Conservation (phyloP, 2,113 vertebrate genomes). For the Setophaga coronata region DNA sequence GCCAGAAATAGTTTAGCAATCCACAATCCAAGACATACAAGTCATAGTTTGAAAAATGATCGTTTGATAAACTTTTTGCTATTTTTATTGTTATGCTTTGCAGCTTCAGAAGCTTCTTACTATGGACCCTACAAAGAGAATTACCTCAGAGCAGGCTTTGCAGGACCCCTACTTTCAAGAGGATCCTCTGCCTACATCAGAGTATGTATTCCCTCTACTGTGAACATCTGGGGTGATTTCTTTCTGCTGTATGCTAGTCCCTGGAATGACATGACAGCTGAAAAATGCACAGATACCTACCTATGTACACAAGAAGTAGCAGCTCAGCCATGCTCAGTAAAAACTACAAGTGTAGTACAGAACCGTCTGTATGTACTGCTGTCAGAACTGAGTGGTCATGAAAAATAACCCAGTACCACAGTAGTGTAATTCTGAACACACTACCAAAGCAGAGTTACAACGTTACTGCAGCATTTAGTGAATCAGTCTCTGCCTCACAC, state of each 20-base stretch:
- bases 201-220: slow-evolving; percentile 76
- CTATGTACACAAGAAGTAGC: not conserved
- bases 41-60: slow-evolving; percentile 9
- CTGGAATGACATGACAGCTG: not conserved
- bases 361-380: not conserved
- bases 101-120: slow-evolving; percentile 98
- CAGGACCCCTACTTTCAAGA: slow-evolving; percentile 97
- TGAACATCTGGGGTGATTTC: not conserved
- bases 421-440: not conserved
- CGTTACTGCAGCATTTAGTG: not conserved
- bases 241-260: not conserved
- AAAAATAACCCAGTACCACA: not conserved
- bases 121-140: slow-evolving; percentile 98
- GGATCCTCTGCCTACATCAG: slow-evolving; percentile 93
- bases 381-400: not conserved
- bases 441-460: not conserved
- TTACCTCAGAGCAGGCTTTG: slow-evolving; percentile 96
- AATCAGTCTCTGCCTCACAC: not conserved
- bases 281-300: not conserved
- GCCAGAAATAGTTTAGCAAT: not conserved
- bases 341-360: not conserved
- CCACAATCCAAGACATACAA: not conserved
- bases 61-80: slow-evolving; percentile 16
- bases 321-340: not conserved
- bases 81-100: slow-evolving; percentile 12